Conservation (phyloP, 2,888 invertebrate species). For the Agapostemon virescens region DNA sequence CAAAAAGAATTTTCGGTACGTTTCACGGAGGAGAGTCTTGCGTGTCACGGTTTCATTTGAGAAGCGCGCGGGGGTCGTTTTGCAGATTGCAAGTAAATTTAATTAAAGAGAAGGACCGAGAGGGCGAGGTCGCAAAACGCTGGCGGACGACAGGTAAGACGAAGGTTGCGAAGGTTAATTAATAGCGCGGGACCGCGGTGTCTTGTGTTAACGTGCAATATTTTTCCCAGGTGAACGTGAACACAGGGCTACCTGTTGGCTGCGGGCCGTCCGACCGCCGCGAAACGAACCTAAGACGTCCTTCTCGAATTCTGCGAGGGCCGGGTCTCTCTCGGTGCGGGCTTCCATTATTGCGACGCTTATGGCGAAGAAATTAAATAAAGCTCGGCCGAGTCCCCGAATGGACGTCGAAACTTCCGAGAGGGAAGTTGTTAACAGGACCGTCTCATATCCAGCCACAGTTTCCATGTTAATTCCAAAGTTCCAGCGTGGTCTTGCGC, state of each 20-base stretch:
- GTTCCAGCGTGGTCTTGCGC: background rate
- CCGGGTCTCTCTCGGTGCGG: background rate
- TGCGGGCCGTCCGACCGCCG: background rate
- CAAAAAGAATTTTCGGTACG: background rate
- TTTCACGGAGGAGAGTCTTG: background rate
- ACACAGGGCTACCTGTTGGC: conserved; percentile 14
- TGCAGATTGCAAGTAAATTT: background rate
- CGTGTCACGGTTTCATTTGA: background rate
- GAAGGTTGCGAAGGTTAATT: background rate
- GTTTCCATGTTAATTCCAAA: conserved; percentile 9
- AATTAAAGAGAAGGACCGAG: background rate
- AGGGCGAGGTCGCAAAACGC: background rate
- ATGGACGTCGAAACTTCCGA: conserved; percentile 6
- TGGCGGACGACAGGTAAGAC: background rate
- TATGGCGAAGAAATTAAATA: conserved; percentile 17
- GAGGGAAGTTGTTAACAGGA: conserved; percentile 14
- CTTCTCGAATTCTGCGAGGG: background rate
- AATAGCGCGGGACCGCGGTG: background rate
- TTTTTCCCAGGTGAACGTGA: background rate
- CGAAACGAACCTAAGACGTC: conserved; percentile 4
- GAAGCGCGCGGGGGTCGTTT: background rate
- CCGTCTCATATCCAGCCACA: background rate
- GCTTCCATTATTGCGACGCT: background rate
- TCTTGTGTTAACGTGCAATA: background rate
- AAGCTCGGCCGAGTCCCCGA: background rate